These are phyloP conservation scores for Numenius arquata DNA, from an alignment of 2,113 vertebrate species.

Conservation along the genomic window DNA sequence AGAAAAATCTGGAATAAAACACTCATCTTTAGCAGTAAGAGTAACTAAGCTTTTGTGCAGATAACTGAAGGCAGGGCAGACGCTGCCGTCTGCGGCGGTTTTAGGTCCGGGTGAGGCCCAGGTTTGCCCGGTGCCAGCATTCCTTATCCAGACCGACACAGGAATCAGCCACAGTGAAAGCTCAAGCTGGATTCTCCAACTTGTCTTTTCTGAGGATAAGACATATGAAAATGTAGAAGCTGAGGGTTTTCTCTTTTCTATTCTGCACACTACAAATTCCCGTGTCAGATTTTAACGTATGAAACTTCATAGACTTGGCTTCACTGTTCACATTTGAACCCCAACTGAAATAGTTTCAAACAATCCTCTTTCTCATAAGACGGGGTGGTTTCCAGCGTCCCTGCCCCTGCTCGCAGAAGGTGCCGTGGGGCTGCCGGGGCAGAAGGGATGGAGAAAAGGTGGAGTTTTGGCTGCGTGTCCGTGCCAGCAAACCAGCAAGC, in stretches of 20 bases:
- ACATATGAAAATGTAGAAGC: neutral
- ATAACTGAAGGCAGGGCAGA: neutral
- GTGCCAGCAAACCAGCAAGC: neutral
- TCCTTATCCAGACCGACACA: too few species aligned
- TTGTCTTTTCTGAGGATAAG: neutral
- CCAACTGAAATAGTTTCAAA: neutral
- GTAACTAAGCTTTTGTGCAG: neutral
- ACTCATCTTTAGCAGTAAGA: neutral
- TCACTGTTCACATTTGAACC: neutral
- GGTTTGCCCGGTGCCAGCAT: neutral
- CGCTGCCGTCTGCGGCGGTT: neutral
- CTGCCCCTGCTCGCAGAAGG: neutral
- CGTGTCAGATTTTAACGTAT: neutral
- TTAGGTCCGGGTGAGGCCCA: neutral
- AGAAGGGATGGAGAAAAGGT: neutral
- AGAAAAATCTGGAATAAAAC: neutral
- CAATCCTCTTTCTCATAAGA: accelerated
- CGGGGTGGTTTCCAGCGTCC: neutral
- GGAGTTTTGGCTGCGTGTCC: accelerated
- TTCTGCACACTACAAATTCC: neutral
- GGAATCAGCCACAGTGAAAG: neutral
- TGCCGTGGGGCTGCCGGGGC: accelerated
- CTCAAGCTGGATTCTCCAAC: neutral
- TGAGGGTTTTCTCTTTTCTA: neutral
- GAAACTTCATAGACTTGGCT: neutral